Evolutionary conservation across 2,888 invertebrate species (phyloP), one percentile per base, ranked within the genome.

Genomic region (Mesorhabditis sp.): DNA sequence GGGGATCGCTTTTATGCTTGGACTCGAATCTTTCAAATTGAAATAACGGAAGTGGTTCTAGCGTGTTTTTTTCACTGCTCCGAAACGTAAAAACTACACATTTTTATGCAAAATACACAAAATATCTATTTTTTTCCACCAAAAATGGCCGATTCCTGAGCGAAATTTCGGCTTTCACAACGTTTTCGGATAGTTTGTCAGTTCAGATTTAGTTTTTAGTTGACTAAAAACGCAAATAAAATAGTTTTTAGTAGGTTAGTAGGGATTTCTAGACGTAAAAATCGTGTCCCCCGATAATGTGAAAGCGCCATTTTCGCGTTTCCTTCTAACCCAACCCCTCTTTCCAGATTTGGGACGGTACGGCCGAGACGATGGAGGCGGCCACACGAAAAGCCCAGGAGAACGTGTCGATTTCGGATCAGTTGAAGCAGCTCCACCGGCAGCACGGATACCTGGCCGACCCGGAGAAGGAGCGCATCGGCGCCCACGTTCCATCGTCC

Each of bases 381-480:
- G 80, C 81, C 13, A 83, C 83, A 3, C 65, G 76, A 41, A 76
- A 76, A 0, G 80, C 79, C 1, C 82, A 83, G 70, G 76, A 78
- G 71, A 70, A 76, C 61, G 42, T 68, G 13, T 10, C 7, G 28
- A 62, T 66, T 71, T 45, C 67, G 72, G 79, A 83, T 10, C 79
- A 79, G 70, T 81, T 81, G 68, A 71, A 67, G 45, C 82, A 83
- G 63, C 74, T 82, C 13, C 80, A 81, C 41, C 77, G 76, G 4
- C 78, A 77, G 65, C 81, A 80, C 43, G 83, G 80, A 70, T 84
- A 43, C 75, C 86, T 87, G 7, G 93, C 94, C 0, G 95, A 96
- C 85, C 94, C 95, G 86, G 94, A 95, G 86, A 95, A 95, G 83
- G 95, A 96, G 86, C 95, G 94, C 87, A 95, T 95, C 80, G 96